Conservation (phyloP, 2,797 vertebrate species). For the Neoniphon sammara region DNA sequence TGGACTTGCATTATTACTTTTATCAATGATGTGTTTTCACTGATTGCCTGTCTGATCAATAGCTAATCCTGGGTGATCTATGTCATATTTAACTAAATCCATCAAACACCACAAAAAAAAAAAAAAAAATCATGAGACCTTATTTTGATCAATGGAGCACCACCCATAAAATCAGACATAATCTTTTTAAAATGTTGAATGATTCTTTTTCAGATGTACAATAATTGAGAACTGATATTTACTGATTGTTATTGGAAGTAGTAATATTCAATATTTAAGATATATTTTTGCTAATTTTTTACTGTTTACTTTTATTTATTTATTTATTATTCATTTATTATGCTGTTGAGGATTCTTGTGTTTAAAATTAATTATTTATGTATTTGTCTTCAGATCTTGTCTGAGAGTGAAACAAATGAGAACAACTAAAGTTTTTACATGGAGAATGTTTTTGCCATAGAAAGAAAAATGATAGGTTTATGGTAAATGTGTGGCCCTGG, state of each 20-base stretch:
- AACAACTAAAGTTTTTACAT: not conserved
- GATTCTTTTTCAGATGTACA: not conserved
- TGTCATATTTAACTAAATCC: too few species aligned
- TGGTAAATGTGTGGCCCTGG: too few species aligned
- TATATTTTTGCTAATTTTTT: constrained; percentile 20
- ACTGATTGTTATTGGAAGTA: not conserved
- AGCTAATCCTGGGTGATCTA: too few species aligned
- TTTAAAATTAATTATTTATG: not conserved
- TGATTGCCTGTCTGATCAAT: too few species aligned
- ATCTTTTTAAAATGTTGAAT: too few species aligned
- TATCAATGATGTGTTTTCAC: too few species aligned
- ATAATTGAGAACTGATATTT: not conserved
- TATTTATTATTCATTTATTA: constrained; percentile 66
- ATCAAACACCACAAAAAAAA: too few species aligned
- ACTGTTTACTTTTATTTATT: constrained; percentile 58
- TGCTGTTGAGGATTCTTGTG: constrained; percentile 2
- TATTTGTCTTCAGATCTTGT: not conserved
- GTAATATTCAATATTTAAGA: constrained; percentile 1
- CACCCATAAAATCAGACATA: too few species aligned
- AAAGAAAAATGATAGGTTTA: not conserved
- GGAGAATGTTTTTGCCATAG: not conserved
- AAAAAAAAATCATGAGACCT: too few species aligned
- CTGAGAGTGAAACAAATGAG: not conserved
- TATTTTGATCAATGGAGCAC: too few species aligned
- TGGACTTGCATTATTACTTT: too few species aligned